phyloP scores from a whole-genome alignment of 2,797 vertebrate genomes.

The Coregonus suidteri region DNA sequence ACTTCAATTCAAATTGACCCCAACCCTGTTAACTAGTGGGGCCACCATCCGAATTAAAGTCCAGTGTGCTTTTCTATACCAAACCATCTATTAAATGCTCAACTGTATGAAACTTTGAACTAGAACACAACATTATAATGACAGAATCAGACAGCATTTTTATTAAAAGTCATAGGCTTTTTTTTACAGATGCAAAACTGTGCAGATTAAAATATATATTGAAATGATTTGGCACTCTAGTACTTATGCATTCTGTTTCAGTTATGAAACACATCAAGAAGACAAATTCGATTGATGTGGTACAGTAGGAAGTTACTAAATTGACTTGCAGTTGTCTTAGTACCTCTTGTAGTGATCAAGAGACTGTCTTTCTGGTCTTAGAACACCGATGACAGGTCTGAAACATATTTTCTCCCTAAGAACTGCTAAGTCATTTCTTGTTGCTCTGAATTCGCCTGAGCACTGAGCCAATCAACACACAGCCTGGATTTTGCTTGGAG shows the following conservation, averaged over 20 bases:
- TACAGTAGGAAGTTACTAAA: neutral
- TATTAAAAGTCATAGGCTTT: too few species aligned
- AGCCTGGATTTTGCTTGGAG: conserved; percentile 9
- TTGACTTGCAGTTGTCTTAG: neutral
- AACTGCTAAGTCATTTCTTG: conserved; percentile 9
- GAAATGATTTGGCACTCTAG: neutral
- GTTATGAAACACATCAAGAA: neutral
- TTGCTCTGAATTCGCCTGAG: conserved; percentile 2
- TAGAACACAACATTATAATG: too few species aligned
- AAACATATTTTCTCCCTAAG: neutral
- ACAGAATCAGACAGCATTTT: too few species aligned
- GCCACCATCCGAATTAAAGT: conserved; percentile 25
- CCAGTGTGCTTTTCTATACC: conserved; percentile 32
- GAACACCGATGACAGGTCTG: neutral
- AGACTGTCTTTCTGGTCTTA: too few species aligned
- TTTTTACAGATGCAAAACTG: too few species aligned
- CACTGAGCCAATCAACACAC: conserved; percentile 20
- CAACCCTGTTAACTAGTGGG: neutral
- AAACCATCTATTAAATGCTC: conserved; percentile 10
- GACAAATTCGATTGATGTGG: neutral
- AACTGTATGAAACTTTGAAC: neutral
- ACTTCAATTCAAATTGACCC: too few species aligned
- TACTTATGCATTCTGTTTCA: neutral
- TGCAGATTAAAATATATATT: too few species aligned
- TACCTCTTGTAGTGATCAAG: neutral